phyloP scores from a whole-genome alignment of 2,888 invertebrate genomes.

The Nycteola revayana region DNA sequence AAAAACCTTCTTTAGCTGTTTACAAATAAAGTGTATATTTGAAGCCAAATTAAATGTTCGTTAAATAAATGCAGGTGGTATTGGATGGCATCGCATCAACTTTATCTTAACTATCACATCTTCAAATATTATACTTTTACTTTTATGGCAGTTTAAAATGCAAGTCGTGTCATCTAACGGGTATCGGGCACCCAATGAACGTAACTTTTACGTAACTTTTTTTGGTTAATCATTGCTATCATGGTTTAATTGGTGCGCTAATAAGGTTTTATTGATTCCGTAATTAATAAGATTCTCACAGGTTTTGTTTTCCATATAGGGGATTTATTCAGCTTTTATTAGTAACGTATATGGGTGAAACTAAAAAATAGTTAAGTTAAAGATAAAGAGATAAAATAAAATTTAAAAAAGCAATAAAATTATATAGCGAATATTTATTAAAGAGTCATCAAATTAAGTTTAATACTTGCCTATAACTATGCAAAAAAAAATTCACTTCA shows the following conservation, averaged over 20 bases:
- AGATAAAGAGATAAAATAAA: too few relatives aligned
- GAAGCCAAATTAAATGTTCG: conserved; percentile 7
- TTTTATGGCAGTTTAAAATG: conserved; percentile 72
- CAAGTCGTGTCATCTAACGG: conserved; percentile 66
- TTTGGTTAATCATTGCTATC: conserved; percentile 27
- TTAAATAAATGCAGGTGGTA: conserved; percentile 69
- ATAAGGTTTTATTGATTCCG: conserved; percentile 7
- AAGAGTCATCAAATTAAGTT: too few relatives aligned
- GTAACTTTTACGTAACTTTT: conserved; percentile 30
- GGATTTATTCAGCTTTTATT: too few relatives aligned
- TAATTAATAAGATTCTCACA: conserved; percentile 1
- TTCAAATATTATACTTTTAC: conserved; percentile 76
- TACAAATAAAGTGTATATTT: conserved; percentile 29
- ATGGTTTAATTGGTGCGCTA: conserved; percentile 19
- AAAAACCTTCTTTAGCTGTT: conserved; percentile 26
- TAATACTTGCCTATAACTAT: too few relatives aligned
- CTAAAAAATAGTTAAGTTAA: too few relatives aligned
- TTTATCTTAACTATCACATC: conserved; percentile 75
- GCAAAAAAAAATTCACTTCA: too few relatives aligned
- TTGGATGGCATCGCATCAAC: conserved; percentile 53
- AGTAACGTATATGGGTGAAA: too few relatives aligned
- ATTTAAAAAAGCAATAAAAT: too few relatives aligned
- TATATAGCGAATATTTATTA: too few relatives aligned
- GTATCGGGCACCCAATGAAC: conserved; percentile 36
- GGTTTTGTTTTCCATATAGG: too few relatives aligned